Base-by-base conservation (phyloP, 2,888 invertebrate genomes). In the Noctua pronuba region DNA sequence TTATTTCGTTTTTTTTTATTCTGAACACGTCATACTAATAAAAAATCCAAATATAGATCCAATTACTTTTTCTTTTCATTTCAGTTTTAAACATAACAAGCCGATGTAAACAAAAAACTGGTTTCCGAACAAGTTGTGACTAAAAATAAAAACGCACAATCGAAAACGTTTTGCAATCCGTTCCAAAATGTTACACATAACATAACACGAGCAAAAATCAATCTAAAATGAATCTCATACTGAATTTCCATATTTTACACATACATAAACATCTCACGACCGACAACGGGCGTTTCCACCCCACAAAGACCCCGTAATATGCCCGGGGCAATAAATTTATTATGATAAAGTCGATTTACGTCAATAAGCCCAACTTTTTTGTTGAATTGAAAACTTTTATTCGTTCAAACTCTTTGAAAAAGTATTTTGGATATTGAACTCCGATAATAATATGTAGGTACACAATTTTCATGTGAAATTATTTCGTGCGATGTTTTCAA, bases 271-370 rank as follows among this genome's bases (percentile, higher is more conserved):
- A 83, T 79, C 78, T 70, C 73, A 77, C 77, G 80, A 73, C 86
- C 82, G 71, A 82, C 77, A 86, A 84, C 83, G 78, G 77, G 83
- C 86, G 77, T 71, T 86, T 82, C 82, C 77, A 86, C 88, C 85
- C 85, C 74, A 86, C 84, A 89, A 84, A 87, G 78, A 80, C 73
- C 83, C 84, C 84, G 60, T 87, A 88, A 87, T 87, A 82, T 82
- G 89, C 89, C 82, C 78, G 70, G 64, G 80, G 89, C 89, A 88
- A 89, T 88, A 89, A 88, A 88, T 88, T 89, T 89, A 89, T 89
- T 89, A 88, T 86, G 88, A 88, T 83, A 85, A 88, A 88, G 83
- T 88, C 86, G 83, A 89, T 88, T 86, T 86, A 88, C 86, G 89
- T 88, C 86, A 88, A 89, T 88, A 83, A 83, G 80, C 75, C 75